Evolutionary conservation across 2,113 vertebrate genomes (phyloP), one percentile per base, ranked within the genome.

Genomic region (Centropus unirufus): DNA sequence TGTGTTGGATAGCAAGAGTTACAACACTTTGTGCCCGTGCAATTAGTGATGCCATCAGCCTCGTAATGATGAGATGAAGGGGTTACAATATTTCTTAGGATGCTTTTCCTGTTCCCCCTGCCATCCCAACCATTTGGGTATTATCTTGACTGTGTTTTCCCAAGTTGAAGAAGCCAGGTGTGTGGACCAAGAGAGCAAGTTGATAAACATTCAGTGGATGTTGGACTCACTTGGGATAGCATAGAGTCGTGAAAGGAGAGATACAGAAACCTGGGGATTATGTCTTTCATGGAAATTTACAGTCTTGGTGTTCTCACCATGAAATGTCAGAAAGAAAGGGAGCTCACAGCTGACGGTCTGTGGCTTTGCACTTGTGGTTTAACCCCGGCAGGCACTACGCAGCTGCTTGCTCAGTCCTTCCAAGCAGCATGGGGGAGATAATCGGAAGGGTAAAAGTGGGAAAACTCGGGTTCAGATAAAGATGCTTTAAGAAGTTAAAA

Each of bases 191-290:
- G 39, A 73, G 36, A 69, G 32, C 49, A 74, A 46, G 36, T 47
- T 17, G 19, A 4, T 87, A 40, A 55, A 51, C 30, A 26, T 30
- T 51, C 32, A 5, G 13, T 44, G 40, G 30, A 34, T 39, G 19
- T 6, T 61, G 52, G 39, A n/a, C 46, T 39, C 14, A 6, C 2
- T 54, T 29, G 72, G 59, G 39, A 36, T 42, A n/a, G n/a, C 9
- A 2, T 14, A 55, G 47, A 57, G 42, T 30, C 27, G 16, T 3
- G 20, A 59, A 44, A 67, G 18, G 29, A 58, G 66, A 52, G 47
- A 7, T 47, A 19, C 54, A 36, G 24, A 52, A 63, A 20, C 0
- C 0, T 18, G 13, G 26, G 12, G 21, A 36, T 52, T 14, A 8
- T 40, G 49, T 47, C 44, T 36, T 47, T 32, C 22, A 4, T 32